A percentile compares a stretch with the other conserved stretches of the same genome.
These are phyloP conservation scores for Meda fulgida DNA, from an alignment of 2,797 vertebrate species.

Conservation along the genomic window DNA sequence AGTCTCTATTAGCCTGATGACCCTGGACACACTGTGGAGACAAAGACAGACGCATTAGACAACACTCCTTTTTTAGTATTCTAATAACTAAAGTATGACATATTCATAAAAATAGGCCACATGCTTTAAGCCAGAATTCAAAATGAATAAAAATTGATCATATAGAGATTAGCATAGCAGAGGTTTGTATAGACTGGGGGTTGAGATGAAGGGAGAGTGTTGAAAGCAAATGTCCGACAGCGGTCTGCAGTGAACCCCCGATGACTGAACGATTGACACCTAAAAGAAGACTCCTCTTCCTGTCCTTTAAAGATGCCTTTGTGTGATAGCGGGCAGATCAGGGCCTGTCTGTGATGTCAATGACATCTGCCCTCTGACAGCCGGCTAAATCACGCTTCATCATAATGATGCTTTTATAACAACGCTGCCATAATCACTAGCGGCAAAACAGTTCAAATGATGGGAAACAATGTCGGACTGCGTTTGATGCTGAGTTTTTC, in stretches of 20 bases:
- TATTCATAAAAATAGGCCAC: neutral
- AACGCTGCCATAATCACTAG: slow-evolving; percentile 54
- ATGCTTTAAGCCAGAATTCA: neutral
- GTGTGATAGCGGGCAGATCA: slow-evolving; percentile 67
- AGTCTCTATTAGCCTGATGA: slow-evolving; percentile 87
- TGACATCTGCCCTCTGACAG: slow-evolving; percentile 58
- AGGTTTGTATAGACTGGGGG: neutral
- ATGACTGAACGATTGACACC: slow-evolving; percentile 57
- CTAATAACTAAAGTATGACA: too few species aligned
- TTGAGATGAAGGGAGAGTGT: neutral
- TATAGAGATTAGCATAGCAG: neutral
- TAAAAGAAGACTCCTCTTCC: slow-evolving; percentile 6
- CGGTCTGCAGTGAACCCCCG: neutral
- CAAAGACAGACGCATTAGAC: neutral
- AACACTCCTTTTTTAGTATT: neutral
- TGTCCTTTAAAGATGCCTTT: slow-evolving; percentile 50
- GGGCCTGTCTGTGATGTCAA: slow-evolving; percentile 68
- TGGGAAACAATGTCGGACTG: slow-evolving; percentile 56
- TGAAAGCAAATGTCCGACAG: slow-evolving; percentile 3
- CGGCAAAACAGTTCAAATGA: slow-evolving; percentile 61
- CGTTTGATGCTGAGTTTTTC: slow-evolving; percentile 44
- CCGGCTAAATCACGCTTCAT: slow-evolving; percentile 62
- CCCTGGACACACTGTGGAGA: slow-evolving; percentile 78
- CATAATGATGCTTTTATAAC: slow-evolving; percentile 40
- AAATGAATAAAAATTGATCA: too few species aligned